These are phyloP conservation scores for Puffinus mauretanicus DNA, from an alignment of 2,113 vertebrate species.

Conservation along the genomic window DNA sequence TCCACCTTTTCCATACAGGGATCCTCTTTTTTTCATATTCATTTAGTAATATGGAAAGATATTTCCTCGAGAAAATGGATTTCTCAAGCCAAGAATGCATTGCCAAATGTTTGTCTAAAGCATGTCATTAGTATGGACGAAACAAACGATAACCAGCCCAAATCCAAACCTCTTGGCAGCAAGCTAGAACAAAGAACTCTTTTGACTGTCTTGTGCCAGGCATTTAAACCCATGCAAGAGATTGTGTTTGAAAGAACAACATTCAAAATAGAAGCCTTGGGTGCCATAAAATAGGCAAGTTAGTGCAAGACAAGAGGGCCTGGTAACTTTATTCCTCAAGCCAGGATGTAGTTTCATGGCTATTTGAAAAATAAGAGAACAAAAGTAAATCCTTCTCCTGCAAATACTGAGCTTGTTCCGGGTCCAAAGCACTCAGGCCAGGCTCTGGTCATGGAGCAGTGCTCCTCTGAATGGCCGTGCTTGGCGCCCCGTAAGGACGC, in stretches of 20 bases:
- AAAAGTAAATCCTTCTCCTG: not conserved
- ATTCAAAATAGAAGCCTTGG: not conserved
- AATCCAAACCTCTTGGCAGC: slow-evolving; percentile 22
- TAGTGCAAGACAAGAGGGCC: not conserved
- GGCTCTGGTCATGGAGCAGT: not conserved
- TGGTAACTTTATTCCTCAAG: not conserved
- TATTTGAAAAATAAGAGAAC: not conserved
- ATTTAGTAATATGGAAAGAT: not conserved
- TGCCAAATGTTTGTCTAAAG: slow-evolving; percentile 23
- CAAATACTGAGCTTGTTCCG: not conserved
- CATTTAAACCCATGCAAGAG: not conserved
- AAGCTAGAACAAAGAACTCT: not conserved
- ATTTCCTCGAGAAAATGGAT: not conserved
- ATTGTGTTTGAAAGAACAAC: not conserved
- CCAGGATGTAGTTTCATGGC: not conserved
- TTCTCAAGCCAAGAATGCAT: not conserved
- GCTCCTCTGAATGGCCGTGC: rapidly evolving
- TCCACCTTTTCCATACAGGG: not conserved
- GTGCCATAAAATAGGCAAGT: not conserved
- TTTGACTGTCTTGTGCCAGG: not conserved
- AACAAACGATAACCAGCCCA: not conserved
- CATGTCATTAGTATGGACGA: not conserved
- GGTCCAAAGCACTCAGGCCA: not conserved
- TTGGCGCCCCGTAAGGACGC: rapidly evolving
- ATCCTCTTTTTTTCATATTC: not conserved